phyloP scores from a whole-genome alignment of 1,140 invertebrate species.

The Aphaenogaster ashmeadi region DNA sequence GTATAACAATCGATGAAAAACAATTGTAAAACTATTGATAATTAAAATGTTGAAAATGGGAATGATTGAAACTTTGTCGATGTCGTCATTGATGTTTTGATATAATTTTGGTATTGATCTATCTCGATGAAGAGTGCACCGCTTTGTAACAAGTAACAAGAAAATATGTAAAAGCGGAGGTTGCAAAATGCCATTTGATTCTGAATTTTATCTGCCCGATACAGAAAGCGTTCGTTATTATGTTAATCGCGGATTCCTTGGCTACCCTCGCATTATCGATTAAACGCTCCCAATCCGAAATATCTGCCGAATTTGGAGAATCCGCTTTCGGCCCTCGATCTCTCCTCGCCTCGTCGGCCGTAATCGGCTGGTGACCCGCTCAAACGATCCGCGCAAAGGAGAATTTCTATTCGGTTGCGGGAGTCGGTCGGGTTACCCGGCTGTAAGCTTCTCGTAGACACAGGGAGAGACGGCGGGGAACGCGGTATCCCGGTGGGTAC shows the following conservation, averaged over 20 bases:
- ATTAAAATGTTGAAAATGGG: neutral
- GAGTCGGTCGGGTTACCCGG: constrained; percentile 46
- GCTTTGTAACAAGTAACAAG: neutral
- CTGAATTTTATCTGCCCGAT: neutral
- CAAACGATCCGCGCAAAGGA: constrained; percentile 43
- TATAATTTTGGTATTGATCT: neutral
- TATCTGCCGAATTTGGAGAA: constrained; percentile 9
- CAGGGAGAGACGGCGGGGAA: constrained; percentile 66
- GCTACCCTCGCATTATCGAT: neutral
- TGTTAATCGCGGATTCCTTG: neutral
- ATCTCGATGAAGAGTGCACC: neutral
- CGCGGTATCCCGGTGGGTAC: constrained; percentile 43
- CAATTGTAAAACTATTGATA: neutral
- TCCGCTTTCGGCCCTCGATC: constrained; percentile 2
- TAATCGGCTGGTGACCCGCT: constrained; percentile 30
- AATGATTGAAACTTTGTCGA: neutral
- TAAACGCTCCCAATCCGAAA: neutral
- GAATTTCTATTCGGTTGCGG: constrained; percentile 57
- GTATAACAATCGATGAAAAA: neutral
- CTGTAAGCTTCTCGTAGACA: constrained; percentile 63
- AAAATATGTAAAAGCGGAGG: neutral
- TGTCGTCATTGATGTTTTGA: neutral
- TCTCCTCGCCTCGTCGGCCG: constrained; percentile 6
- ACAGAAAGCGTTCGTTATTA: neutral
- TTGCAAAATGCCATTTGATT: neutral